Conservation (phyloP, 2,797 vertebrate species). For the Pangasius djambal region DNA sequence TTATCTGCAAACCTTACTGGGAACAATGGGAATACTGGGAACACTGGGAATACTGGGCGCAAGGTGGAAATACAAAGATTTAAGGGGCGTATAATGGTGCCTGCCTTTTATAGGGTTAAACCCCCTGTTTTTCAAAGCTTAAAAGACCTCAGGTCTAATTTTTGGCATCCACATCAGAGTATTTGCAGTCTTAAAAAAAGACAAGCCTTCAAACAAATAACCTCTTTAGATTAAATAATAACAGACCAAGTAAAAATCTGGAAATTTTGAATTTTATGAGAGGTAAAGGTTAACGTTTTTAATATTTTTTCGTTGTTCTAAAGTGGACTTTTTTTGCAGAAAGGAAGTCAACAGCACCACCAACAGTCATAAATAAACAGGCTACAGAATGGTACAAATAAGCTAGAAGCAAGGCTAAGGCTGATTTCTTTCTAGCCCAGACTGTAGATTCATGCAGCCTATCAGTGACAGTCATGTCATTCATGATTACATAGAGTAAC, state of each 20-base stretch:
- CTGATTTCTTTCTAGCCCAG: not conserved
- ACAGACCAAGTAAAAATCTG: not conserved
- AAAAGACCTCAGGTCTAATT: not conserved
- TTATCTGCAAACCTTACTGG: not conserved
- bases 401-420: not conserved
- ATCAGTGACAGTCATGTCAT: not conserved
- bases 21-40: not conserved
- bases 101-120: not conserved
- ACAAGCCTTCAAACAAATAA: not conserved
- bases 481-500: not conserved
- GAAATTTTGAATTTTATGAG: not conserved
- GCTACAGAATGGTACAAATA: not conserved
- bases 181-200: not conserved
- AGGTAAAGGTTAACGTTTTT: not conserved
- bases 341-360: not conserved
- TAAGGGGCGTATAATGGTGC: not conserved
- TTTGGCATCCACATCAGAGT: not conserved
- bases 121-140: not conserved
- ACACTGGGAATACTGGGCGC: too few species aligned
- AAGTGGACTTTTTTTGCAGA: not conserved
- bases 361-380: not conserved
- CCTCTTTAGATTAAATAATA: not conserved
- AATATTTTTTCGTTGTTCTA: not conserved
- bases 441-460: not conserved
- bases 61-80: not conserved